Conservation (phyloP, 1,140 invertebrate species). For the Stegodyphus mimosarum region DNA sequence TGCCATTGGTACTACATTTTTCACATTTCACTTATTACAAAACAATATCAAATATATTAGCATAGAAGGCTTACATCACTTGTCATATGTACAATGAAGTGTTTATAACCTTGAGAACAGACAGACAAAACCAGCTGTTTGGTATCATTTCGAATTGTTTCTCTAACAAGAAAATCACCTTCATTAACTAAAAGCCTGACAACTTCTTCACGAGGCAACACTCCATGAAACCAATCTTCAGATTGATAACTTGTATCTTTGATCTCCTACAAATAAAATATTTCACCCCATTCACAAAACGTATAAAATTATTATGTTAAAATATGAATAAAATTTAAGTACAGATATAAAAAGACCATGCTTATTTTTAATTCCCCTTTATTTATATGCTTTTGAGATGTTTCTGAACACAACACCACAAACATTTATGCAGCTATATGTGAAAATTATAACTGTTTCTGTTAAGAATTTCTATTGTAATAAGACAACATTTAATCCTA, state of each 20-base stretch:
- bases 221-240: slow-evolving; percentile 98
- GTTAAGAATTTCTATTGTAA: no score
- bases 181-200: slow-evolving; percentile 88
- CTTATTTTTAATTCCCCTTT: no score
- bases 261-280: slow-evolving; percentile 31
- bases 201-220: slow-evolving; percentile 94
- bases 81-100: slow-evolving; percentile 84
- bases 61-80: slow-evolving; percentile 26
- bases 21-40: not conserved
- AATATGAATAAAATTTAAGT: not conserved
- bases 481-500: no score
- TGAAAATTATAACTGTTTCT: no score
- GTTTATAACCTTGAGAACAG: slow-evolving; percentile 93
- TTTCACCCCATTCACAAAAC: not conserved
- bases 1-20: no score
- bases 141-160: slow-evolving; percentile 91
- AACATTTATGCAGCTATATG: no score
- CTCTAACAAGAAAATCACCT: slow-evolving; percentile 93
- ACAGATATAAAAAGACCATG: not conserved
- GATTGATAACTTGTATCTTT: slow-evolving; percentile 69
- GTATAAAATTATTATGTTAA: not conserved
- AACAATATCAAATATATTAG: no score
- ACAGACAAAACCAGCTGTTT: slow-evolving; percentile 90
- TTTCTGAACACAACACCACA: no score
- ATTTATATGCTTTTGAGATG: no score